phyloP scores from a whole-genome alignment of 2,113 vertebrate species.

The Pelvicachromis taeniatus region DNA sequence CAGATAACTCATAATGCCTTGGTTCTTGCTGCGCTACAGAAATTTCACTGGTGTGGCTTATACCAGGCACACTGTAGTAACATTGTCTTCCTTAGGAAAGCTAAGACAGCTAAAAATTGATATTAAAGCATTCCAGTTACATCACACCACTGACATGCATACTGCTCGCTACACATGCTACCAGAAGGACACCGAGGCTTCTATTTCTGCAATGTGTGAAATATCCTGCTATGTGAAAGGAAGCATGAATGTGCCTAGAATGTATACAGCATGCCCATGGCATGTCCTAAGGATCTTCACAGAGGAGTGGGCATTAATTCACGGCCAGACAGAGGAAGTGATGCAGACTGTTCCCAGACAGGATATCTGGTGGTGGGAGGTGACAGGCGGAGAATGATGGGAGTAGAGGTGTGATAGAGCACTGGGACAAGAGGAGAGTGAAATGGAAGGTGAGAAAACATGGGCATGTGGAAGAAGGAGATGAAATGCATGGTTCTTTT shows the following conservation, averaged over 20 bases:
- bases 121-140: constrained; percentile 30
- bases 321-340: constrained; percentile 42
- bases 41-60: background rate
- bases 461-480: constrained; percentile 9
- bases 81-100: background rate
- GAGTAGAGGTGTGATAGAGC: constrained; percentile 54
- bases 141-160: constrained; percentile 9
- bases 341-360: constrained; percentile 52
- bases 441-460: constrained; percentile 52
- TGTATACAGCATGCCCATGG: constrained; percentile 14
- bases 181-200: constrained; percentile 22
- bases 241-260: constrained; percentile 21
- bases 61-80: background rate
- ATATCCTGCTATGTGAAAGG: constrained; percentile 29
- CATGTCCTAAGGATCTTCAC: constrained; percentile 29
- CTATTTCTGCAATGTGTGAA: constrained; percentile 64
- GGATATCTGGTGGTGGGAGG: constrained; percentile 63
- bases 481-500: background rate
- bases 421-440: constrained; percentile 41
- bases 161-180: background rate
- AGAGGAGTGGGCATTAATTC: constrained; percentile 16
- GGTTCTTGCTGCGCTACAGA: background rate
- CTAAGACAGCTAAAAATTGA: background rate
- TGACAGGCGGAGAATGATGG: constrained; percentile 56
- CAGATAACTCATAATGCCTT: background rate